These are phyloP conservation scores for Pungitius pungitius DNA, from an alignment of 2,113 vertebrate species.

Conservation along the genomic window DNA sequence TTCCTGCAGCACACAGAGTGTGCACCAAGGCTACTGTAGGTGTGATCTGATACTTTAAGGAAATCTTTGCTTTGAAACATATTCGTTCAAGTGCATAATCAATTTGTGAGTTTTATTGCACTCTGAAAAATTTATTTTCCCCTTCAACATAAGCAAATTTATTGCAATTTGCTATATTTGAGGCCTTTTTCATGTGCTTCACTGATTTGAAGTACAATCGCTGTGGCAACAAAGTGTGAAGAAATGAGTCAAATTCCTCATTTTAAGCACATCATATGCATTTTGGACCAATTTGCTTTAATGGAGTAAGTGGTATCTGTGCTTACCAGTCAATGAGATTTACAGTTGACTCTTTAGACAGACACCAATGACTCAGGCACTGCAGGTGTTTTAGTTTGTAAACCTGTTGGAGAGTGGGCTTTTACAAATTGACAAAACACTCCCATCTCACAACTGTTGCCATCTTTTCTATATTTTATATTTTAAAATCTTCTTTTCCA, in stretches of 20 bases:
- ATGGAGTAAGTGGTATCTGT: neutral
- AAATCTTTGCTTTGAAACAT: conserved; percentile 50
- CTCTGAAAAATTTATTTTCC: conserved; percentile 14
- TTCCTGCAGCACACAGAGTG: conserved; percentile 47
- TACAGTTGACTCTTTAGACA: neutral
- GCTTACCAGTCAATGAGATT: neutral
- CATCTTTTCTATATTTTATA: neutral
- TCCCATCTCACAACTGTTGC: neutral
- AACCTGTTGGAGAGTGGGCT: neutral
- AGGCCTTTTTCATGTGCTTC: conserved; percentile 15
- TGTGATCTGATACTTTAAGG: conserved; percentile 42
- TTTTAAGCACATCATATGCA: neutral
- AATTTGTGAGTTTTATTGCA: conserved; percentile 32
- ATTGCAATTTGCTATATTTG: conserved; percentile 21
- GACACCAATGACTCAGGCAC: neutral
- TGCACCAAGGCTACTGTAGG: conserved; percentile 48
- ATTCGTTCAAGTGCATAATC: conserved; percentile 41
- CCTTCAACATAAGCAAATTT: conserved; percentile 3
- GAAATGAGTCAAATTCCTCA: neutral
- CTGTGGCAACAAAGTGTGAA: neutral
- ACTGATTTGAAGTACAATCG: conserved; percentile 4
- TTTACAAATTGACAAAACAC: neutral
- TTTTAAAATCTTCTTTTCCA: neutral
- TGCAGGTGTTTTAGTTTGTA: neutral
- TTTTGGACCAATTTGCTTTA: conserved; percentile 1